phyloP scores from a whole-genome alignment of 2,888 invertebrate genomes.

The Germaria angustata region DNA sequence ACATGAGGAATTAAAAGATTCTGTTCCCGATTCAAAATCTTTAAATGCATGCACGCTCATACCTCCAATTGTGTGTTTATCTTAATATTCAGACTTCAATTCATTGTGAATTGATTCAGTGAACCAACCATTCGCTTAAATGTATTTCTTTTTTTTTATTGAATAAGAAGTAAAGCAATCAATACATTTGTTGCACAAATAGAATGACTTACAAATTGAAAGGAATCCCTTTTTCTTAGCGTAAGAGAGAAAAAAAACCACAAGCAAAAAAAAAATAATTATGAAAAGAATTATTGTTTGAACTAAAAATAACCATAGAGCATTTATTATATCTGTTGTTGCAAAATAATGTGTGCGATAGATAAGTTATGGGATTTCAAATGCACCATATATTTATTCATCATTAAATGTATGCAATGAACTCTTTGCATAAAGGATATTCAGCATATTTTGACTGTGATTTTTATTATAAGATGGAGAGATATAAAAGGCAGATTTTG shows the following conservation, averaged over 20 bases:
- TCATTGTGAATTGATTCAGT: constrained; percentile 28
- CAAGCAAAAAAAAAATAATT: not conserved
- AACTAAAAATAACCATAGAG: constrained; percentile 32
- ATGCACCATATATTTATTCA: constrained; percentile 21
- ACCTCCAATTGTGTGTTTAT: constrained; percentile 7
- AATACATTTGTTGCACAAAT: constrained; percentile 25
- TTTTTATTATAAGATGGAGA: not conserved
- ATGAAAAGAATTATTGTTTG: constrained; percentile 52
- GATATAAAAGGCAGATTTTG: not conserved
- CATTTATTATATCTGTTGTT: not conserved
- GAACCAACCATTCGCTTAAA: not conserved
- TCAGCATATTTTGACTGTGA: constrained; percentile 1
- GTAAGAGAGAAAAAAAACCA: not conserved
- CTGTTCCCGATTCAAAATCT: not conserved
- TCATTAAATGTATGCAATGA: constrained; percentile 12
- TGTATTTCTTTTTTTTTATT: not conserved
- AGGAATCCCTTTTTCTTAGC: constrained; percentile 16
- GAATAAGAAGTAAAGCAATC: not conserved
- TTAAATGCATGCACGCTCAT: not conserved
- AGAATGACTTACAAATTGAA: constrained; percentile 41
- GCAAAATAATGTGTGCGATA: constrained; percentile 16
- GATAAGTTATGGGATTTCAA: constrained; percentile 53
- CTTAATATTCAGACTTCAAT: constrained; percentile 2
- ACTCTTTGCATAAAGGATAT: constrained; percentile 18
- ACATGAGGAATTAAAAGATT: not conserved